Percentiles rank a stretch among this genome's conserved stretches.
These are phyloP conservation scores for Eriosoma lanigerum DNA, from an alignment of 1,140 invertebrate species.

Conservation along the genomic window DNA sequence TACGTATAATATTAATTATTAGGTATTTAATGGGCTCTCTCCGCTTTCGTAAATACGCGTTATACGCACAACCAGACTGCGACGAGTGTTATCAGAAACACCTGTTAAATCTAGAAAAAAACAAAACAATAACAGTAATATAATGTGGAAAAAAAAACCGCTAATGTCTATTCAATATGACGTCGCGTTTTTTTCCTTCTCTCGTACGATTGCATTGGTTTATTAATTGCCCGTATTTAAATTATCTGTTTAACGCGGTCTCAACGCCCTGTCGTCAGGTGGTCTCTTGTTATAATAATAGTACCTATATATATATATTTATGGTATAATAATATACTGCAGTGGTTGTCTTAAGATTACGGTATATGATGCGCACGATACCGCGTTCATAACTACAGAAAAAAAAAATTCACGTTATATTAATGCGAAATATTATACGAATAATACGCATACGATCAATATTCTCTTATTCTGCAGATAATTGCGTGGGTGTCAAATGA, in stretches of 20 bases:
- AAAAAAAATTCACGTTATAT: no score
- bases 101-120: slow-evolving; percentile 41
- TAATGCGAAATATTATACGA: no score
- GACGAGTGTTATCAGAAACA: slow-evolving; percentile 12
- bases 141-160: not conserved
- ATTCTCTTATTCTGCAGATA: no score
- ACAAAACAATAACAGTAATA: no score
- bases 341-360: no score
- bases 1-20: not conserved
- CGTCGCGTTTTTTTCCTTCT: not conserved
- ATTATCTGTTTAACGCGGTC: slow-evolving; percentile 15
- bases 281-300: no score
- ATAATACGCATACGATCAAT: no score
- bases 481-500: no score
- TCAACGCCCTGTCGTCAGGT: not conserved
- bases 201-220: slow-evolving; percentile 29
- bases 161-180: slow-evolving; percentile 35
- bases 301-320: no score
- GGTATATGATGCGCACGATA: no score
- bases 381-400: no score
- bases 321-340: no score
- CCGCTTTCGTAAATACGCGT: not conserved
- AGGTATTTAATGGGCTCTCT: not conserved
- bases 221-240: slow-evolving; percentile 41
- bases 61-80: not conserved